Evolutionary conservation across 2,113 vertebrate species (phyloP).

Genomic region (Crotalus horridus): DNA sequence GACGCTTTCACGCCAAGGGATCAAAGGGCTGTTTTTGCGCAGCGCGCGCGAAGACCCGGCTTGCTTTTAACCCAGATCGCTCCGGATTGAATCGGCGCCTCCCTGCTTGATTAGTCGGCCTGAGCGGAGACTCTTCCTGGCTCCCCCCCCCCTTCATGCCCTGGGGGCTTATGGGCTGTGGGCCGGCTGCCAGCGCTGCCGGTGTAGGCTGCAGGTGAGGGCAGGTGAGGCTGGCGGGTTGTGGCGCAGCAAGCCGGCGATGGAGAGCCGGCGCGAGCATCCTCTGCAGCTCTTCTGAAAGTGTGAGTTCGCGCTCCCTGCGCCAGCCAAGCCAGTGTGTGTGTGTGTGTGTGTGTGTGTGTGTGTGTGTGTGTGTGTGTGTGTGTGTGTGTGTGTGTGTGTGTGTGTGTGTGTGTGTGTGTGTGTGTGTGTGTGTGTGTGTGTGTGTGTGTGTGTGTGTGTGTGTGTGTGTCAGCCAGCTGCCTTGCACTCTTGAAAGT

Average conservation of each 20-base stretch:
- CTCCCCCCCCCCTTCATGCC: rapidly evolving
- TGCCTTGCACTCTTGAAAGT: too few species aligned
- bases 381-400: too few species aligned
- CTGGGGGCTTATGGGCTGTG: neutral
- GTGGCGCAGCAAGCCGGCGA: neutral
- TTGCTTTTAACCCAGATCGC: neutral
- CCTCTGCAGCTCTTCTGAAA: neutral
- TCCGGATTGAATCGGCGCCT: neutral
- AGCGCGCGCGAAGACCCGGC: too few species aligned
- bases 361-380: too few species aligned
- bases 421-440: too few species aligned
- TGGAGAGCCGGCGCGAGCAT: neutral
- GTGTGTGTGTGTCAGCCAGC: too few species aligned
- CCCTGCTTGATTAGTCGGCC: neutral
- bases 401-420: too few species aligned
- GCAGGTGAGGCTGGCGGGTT: neutral
- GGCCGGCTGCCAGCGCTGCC: neutral
- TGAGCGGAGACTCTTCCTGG: neutral
- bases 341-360: too few species aligned
- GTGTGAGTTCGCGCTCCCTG: too few species aligned
- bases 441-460: too few species aligned
- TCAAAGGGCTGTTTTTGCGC: neutral
- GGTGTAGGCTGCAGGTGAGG: neutral
- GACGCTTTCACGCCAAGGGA: neutral
- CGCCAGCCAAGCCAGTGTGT: too few species aligned